phyloP scores from a whole-genome alignment of 2,797 vertebrate species.

The Microctenopoma steveboyesi region DNA sequence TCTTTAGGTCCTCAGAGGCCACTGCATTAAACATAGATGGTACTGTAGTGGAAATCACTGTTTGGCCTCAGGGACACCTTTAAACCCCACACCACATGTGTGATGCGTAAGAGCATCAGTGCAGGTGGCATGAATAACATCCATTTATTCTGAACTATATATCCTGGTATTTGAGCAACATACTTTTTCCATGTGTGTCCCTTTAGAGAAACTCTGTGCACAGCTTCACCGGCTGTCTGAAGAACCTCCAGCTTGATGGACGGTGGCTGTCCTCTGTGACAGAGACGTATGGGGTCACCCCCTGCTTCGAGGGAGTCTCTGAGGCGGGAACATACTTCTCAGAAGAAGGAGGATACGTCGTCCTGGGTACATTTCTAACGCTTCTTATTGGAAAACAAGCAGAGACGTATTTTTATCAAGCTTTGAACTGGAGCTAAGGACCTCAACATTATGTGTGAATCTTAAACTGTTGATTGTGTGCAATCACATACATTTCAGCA shows the following conservation, averaged over 20 bases:
- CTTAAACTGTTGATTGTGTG: neutral
- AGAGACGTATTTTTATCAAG: neutral
- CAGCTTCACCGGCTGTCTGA: conserved; percentile 92
- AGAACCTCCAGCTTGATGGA: conserved; percentile 89
- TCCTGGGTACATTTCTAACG: conserved; percentile 84
- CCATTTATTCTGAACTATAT: too few relatives aligned
- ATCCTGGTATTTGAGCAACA: too few relatives aligned
- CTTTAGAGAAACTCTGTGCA: conserved; percentile 88
- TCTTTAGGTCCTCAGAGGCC: too few relatives aligned
- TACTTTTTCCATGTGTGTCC: neutral
- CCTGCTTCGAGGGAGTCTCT: conserved; percentile 90
- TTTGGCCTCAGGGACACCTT: too few relatives aligned
- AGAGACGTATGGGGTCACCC: conserved; percentile 91
- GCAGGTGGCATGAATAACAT: too few relatives aligned
- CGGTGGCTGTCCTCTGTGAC: conserved; percentile 80
- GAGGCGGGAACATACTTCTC: conserved; percentile 94
- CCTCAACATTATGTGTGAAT: neutral
- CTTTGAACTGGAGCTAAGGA: neutral
- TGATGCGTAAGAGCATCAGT: too few relatives aligned
- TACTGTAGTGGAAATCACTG: too few relatives aligned
- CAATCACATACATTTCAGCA: conserved; percentile 3
- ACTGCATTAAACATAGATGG: too few relatives aligned
- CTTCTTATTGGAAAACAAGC: neutral
- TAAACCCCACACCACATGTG: too few relatives aligned
- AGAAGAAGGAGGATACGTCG: conserved; percentile 90